Evolutionary conservation across 2,797 vertebrate genomes (phyloP).

Genomic region (Scomberomorus guttatus): DNA sequence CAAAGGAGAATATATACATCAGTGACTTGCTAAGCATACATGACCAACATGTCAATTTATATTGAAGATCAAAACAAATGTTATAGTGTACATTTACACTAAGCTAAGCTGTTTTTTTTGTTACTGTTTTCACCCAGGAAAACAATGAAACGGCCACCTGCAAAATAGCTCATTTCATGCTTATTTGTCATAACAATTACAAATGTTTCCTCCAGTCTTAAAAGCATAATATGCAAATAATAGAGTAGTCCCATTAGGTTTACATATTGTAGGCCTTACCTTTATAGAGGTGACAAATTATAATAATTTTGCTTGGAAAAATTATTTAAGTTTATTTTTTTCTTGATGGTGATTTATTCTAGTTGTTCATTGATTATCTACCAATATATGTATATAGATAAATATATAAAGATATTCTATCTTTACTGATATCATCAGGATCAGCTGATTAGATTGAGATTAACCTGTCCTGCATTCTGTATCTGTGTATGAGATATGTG

Average conservation of each 20-base stretch:
- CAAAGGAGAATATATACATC: not conserved
- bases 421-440: not conserved
- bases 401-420: not conserved
- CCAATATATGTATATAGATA: no score
- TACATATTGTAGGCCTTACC: not conserved
- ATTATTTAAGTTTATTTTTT: not conserved
- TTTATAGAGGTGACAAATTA: not conserved
- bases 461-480: not conserved
- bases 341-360: not conserved
- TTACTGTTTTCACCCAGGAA: not conserved
- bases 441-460: not conserved
- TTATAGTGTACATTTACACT: not conserved
- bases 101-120: not conserved
- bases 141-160: slow-evolving; percentile 25
- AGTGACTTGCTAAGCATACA: not conserved
- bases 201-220: slow-evolving; percentile 2
- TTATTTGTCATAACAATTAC: slow-evolving; percentile 44
- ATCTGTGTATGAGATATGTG: not conserved
- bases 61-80: not conserved
- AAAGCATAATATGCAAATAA: slow-evolving; percentile 19
- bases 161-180: slow-evolving; percentile 40
- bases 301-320: not conserved
- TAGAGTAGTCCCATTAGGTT: not conserved
- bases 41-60: not conserved
- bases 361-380: not conserved